A percentile compares a stretch with the other conserved stretches of the same genome.
Evolutionary conservation across 2,888 invertebrate species (phyloP).

Genomic region (Oscheius myriophilus): DNA sequence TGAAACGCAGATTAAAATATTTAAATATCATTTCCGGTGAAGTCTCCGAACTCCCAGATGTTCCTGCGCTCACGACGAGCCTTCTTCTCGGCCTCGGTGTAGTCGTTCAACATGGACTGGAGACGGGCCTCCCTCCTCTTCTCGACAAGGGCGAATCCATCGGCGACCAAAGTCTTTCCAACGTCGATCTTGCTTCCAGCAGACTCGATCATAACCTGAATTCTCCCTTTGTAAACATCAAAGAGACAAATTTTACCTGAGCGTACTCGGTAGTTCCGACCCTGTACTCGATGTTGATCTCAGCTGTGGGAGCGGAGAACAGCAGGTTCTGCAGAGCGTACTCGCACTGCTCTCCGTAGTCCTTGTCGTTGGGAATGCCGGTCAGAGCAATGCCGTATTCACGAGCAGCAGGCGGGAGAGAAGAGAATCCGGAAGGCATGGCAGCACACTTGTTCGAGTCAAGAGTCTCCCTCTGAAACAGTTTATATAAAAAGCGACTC

Average conservation of each 20-base stretch:
- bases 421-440: constrained; percentile 82
- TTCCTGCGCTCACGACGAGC: constrained; percentile 79
- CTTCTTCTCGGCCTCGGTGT: constrained; percentile 72
- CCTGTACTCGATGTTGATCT: constrained; percentile 67
- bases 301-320: constrained; percentile 42
- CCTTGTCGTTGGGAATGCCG: constrained; percentile 81
- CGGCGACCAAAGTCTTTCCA: constrained; percentile 83
- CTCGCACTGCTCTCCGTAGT: constrained; percentile 27
- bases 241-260: constrained; percentile 35
- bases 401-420: constrained; percentile 79
- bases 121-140: constrained; percentile 83
- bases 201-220: constrained; percentile 47
- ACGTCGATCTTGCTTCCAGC: constrained; percentile 77
- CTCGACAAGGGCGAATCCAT: constrained; percentile 86
- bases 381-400: constrained; percentile 88
- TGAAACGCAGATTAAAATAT: not conserved
- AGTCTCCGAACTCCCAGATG: constrained; percentile 99
- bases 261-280: constrained; percentile 49
- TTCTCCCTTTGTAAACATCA: not conserved
- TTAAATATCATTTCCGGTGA: constrained; percentile 80
- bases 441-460: constrained; percentile 81
- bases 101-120: constrained; percentile 77
- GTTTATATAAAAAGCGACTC: not conserved
- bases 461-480: constrained; percentile 79
- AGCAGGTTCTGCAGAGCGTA: constrained; percentile 25